Evolutionary conservation across 2,113 vertebrate species (phyloP).

Genomic region (Microtus montanus): DNA sequence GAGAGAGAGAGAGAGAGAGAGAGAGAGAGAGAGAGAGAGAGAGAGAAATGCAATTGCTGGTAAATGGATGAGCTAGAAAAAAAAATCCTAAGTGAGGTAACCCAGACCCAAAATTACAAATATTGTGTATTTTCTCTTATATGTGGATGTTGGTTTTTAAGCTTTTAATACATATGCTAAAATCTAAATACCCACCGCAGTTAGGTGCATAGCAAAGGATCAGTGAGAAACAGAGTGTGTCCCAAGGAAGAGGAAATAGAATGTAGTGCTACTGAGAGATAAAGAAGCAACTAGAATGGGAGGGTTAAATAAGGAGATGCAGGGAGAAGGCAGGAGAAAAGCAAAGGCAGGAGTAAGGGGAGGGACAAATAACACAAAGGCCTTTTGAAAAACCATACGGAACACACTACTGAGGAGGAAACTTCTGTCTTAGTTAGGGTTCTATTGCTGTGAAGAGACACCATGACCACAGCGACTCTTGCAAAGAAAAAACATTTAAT

Average conservation of each 20-base stretch:
- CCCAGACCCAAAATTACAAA: neutral
- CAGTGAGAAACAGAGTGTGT: neutral
- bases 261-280: neutral
- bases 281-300: neutral
- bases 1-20: too few species aligned
- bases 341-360: neutral
- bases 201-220: neutral
- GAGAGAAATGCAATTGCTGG: too few species aligned
- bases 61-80: neutral
- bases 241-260: neutral
- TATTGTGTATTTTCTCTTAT: neutral
- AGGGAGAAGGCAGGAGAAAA: neutral
- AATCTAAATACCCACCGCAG: neutral
- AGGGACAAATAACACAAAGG: neutral
- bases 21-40: too few species aligned
- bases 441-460: too few species aligned
- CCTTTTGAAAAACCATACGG: neutral
- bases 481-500: too few species aligned
- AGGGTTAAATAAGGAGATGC: neutral
- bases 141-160: neutral
- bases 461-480: too few species aligned
- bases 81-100: neutral
- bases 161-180: neutral
- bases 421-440: too few species aligned
- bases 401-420: neutral